Evolutionary conservation across 2,797 vertebrate genomes (phyloP).

Genomic region (Varecia variegata): DNA sequence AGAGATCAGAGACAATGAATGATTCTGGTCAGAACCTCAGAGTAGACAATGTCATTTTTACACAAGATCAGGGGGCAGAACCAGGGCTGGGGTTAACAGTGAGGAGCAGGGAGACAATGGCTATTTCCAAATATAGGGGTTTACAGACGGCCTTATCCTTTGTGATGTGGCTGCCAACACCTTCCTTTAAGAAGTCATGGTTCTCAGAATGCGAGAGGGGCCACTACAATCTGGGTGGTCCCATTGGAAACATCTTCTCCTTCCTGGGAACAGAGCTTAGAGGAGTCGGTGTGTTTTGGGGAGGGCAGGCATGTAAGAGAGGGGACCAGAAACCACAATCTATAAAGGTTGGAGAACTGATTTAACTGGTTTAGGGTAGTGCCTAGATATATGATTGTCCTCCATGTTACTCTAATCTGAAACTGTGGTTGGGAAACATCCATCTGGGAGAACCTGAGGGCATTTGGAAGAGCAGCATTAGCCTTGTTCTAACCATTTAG

Average conservation of each 20-base stretch:
- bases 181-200: neutral
- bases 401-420: neutral
- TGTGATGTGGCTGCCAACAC: too few relatives aligned
- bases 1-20: neutral
- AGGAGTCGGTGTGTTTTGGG: neutral
- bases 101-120: neutral
- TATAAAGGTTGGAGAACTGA: neutral
- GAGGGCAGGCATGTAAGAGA: neutral
- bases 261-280: neutral
- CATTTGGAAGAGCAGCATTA: neutral
- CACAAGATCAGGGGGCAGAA: neutral
- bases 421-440: neutral
- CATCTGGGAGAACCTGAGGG: neutral
- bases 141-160: neutral
- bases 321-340: neutral
- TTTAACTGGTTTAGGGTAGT: neutral
- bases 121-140: neutral
- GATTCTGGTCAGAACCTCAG: neutral
- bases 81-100: neutral
- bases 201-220: neutral
- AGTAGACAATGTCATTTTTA: neutral
- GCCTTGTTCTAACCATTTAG: conserved; percentile 89
- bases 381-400: neutral
- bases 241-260: neutral
- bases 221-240: neutral